Conservation (phyloP, 2,888 invertebrate genomes). For the Mystacides longicornis region DNA sequence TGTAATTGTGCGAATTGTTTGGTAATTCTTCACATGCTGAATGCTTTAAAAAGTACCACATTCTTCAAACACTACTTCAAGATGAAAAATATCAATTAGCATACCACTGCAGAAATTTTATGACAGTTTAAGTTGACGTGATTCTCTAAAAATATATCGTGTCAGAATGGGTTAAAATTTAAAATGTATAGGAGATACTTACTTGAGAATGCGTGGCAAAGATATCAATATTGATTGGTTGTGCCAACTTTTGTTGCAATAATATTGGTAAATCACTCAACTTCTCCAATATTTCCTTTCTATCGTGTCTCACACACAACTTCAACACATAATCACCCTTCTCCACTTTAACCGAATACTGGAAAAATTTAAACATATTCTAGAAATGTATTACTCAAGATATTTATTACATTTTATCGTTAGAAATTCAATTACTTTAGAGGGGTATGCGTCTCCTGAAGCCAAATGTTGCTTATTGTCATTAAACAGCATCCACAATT, state of each 20-base stretch:
- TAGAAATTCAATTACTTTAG: constrained; percentile 47
- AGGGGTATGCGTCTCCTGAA: constrained; percentile 85
- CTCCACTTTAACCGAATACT: constrained; percentile 83
- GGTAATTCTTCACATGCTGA: too few relatives aligned
- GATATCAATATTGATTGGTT: constrained; percentile 67
- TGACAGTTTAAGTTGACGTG: too few relatives aligned
- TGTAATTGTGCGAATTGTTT: too few relatives aligned
- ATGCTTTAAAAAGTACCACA: too few relatives aligned
- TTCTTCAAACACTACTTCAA: too few relatives aligned
- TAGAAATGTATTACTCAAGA: neutral
- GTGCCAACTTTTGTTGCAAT: constrained; percentile 68
- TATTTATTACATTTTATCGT: neutral
- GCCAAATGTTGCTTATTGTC: constrained; percentile 78
- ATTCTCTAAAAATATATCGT: too few relatives aligned
- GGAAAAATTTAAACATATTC: constrained; percentile 20
- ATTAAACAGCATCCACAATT: constrained; percentile 95
- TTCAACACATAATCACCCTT: constrained; percentile 90
- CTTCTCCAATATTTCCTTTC: constrained; percentile 74
- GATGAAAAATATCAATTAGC: too few relatives aligned
- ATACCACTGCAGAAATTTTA: too few relatives aligned
- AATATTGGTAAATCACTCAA: constrained; percentile 71
- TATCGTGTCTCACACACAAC: constrained; percentile 87
- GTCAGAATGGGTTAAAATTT: too few relatives aligned
- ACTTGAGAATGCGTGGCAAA: constrained; percentile 48
- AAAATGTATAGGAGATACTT: neutral